Conservation (phyloP, 1,140 invertebrate genomes). For the Drosophila aff. region DNA sequence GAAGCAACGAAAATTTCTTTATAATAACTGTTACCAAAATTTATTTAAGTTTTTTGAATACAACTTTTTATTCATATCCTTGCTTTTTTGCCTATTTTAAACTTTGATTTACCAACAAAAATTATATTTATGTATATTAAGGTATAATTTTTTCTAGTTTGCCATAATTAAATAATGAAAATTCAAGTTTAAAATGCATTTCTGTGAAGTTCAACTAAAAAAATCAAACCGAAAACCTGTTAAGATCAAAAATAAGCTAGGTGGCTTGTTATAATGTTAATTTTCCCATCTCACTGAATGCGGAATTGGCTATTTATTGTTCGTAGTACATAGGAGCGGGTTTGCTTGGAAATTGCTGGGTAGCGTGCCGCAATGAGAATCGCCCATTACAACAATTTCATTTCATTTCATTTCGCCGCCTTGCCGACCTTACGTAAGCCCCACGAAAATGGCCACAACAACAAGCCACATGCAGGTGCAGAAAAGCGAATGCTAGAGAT, state of each 20-base stretch:
- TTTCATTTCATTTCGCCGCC: slow-evolving; percentile 81
- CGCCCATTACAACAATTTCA: slow-evolving; percentile 81
- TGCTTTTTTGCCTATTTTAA: too few relatives aligned
- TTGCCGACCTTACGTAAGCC: slow-evolving; percentile 74
- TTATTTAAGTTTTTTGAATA: neutral
- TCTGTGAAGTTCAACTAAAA: rapidly evolving
- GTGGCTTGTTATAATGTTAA: neutral
- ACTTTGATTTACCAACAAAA: too few relatives aligned
- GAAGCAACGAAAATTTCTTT: neutral
- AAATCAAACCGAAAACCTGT: neutral
- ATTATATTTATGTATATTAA: too few relatives aligned
- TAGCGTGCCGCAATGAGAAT: slow-evolving; percentile 78
- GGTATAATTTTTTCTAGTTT: neutral
- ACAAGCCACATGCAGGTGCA: slow-evolving; percentile 45
- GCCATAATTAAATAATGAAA: too few relatives aligned
- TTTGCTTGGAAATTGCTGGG: slow-evolving; percentile 17
- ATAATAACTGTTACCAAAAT: neutral
- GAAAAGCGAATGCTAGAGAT: slow-evolving; percentile 31
- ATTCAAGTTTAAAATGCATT: too few relatives aligned
- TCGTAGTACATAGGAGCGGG: slow-evolving; percentile 1
- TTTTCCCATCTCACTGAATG: slow-evolving; percentile 7
- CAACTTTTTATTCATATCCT: neutral
- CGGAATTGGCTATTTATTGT: slow-evolving; percentile 13
- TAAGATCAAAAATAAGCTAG: neutral
- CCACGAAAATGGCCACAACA: slow-evolving; percentile 41